Evolutionary conservation across 2,888 invertebrate genomes (phyloP).

Genomic region (Eurois occulta): DNA sequence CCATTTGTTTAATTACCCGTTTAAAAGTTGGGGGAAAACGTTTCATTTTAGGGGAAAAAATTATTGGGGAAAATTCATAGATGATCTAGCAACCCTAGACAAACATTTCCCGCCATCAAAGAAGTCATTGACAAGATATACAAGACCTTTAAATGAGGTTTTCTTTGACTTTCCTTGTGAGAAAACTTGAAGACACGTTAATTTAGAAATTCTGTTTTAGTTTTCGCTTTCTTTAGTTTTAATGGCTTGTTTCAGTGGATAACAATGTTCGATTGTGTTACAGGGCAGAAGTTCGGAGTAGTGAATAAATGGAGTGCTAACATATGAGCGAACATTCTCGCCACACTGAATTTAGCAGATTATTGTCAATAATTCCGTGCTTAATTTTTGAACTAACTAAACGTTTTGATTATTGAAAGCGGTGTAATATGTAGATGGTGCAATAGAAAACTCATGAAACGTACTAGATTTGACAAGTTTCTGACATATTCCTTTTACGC

Average conservation of each 20-base stretch:
- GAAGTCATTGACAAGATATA: conserved; percentile 28
- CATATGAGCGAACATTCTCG: neutral
- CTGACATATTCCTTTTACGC: neutral
- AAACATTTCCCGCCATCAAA: conserved; percentile 42
- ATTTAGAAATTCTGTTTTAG: conserved; percentile 60
- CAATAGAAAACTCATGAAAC: neutral
- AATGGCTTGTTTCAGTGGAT: conserved; percentile 69
- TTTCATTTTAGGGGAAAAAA: neutral
- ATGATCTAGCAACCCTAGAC: conserved; percentile 3
- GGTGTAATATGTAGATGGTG: neutral
- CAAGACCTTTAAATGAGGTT: conserved; percentile 32
- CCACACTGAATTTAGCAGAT: neutral
- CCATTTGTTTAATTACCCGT: neutral
- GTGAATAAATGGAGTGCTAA: conserved; percentile 17
- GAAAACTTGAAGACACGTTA: conserved; percentile 48
- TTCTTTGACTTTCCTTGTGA: conserved; percentile 40
- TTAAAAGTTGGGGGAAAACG: neutral
- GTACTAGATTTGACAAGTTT: neutral
- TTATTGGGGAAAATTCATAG: neutral
- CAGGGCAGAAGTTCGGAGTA: conserved; percentile 30
- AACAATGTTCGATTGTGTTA: conserved; percentile 71
- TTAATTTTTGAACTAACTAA: too few species aligned
- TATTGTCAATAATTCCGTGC: too few species aligned
- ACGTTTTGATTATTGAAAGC: too few species aligned
- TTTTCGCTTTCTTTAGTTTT: conserved; percentile 64